Base-by-base conservation (phyloP, 1,140 invertebrate genomes). In the Diabrotica undecimpunctata region DNA sequence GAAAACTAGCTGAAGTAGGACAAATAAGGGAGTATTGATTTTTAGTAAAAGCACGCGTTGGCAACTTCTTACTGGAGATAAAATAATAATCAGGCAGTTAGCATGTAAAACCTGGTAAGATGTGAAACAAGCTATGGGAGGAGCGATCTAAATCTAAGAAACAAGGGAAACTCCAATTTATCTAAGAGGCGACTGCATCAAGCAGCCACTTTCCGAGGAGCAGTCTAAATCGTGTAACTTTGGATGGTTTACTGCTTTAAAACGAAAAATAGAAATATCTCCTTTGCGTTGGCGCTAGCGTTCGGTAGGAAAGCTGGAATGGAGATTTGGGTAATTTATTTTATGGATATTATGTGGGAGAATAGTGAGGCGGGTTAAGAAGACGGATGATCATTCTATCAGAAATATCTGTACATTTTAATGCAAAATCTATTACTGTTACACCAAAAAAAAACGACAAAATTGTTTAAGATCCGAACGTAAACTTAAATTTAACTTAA, bases 61-160 rank as follows among this genome's bases (percentile, higher is more conserved):
- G 25, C 25, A 25, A 25, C 25, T 25, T 25, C 25, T 25, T 25
- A 25, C 25, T 25, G 25, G 25, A 25, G 25, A 25, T 25, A 25
- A 46, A 46, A 46, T 46, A 46, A 8, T 46, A 46, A 46, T 46
- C 8, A 46, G 41, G 41, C 8, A 46, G 8, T 46, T 46, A n/a
- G n/a, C 41, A 46, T 46, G n/a, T 46, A n/a, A 6, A 5, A 46
- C 3, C 8, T 46, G 8, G 41, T 8, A 46, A 10, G n/a, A 10
- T 46, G 41, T 46, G 41, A n/a, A 57, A 57, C 55, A 57, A 57
- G 55, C 55, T 37, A 57, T 12, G 37, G 37, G 55, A 25, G 37
- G 55, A 6, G 55, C n/a, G 5, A 11, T 39, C 55, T 57, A n/a
- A 38, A 57, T 57, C 55, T 57, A 57, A 57, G 37, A 38, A 10